Evolutionary conservation across 2,797 vertebrate genomes (phyloP).

Genomic region (Gymnocypris eckloni): DNA sequence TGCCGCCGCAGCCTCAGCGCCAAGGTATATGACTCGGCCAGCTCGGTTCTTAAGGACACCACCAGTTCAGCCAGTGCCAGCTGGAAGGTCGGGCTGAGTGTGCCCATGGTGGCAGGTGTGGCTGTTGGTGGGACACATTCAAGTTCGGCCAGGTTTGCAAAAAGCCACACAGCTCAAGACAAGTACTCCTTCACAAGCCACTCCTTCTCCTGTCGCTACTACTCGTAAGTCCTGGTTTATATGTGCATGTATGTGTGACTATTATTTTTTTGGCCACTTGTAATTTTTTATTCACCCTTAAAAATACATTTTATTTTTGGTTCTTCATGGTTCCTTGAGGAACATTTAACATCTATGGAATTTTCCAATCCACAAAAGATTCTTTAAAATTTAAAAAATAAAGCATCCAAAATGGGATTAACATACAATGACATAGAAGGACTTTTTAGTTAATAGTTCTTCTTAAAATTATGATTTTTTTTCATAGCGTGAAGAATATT

Average conservation of each 20-base stretch:
- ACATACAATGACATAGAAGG: background rate
- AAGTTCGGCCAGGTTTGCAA: slow-evolving; percentile 45
- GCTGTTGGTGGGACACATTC: slow-evolving; percentile 62
- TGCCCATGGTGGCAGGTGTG: background rate
- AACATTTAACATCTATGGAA: too few relatives aligned
- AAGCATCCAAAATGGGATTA: background rate
- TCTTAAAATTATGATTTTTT: too few relatives aligned
- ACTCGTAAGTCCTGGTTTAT: slow-evolving; percentile 60
- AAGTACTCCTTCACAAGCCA: slow-evolving; percentile 64
- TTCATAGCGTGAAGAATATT: too few relatives aligned
- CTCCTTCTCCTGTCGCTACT: slow-evolving; percentile 61
- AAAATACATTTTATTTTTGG: too few relatives aligned
- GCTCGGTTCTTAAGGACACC: slow-evolving; percentile 49
- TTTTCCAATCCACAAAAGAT: too few relatives aligned
- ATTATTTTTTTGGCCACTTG: too few relatives aligned
- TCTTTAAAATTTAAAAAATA: too few relatives aligned
- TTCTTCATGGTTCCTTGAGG: too few relatives aligned
- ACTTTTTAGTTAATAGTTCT: background rate
- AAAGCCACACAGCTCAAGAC: slow-evolving; percentile 51
- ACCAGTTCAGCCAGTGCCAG: background rate
- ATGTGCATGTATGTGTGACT: background rate
- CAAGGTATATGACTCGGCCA: slow-evolving; percentile 53
- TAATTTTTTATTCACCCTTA: too few relatives aligned
- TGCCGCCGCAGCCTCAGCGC: slow-evolving; percentile 57
- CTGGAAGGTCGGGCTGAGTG: slow-evolving; percentile 64